A percentile compares a stretch with the other conserved stretches of the same genome.
Conservation (phyloP, 2,797 vertebrate genomes). For the Microctenopoma lineatum region DNA sequence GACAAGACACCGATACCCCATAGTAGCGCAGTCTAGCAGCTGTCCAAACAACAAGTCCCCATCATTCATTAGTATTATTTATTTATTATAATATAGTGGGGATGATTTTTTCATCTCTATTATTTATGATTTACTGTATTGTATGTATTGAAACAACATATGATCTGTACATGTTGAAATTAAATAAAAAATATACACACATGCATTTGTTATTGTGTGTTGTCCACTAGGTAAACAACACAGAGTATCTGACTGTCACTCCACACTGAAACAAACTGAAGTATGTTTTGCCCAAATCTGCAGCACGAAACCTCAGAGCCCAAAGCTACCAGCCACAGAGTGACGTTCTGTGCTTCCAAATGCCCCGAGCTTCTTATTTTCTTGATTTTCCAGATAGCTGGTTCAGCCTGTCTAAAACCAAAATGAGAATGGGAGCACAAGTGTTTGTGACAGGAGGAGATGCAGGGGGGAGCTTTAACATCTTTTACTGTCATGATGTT, state of each 20-base stretch:
- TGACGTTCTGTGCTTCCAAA: constrained; percentile 32
- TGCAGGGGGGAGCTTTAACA: constrained; percentile 4
- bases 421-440: constrained; percentile 11
- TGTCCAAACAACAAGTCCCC: too few species aligned
- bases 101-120: not conserved
- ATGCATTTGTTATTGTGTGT: not conserved
- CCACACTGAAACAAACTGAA: constrained; percentile 13
- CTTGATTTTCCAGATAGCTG: constrained; percentile 68
- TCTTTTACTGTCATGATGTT: constrained; percentile 49
- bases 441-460: constrained; percentile 43
- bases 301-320: constrained; percentile 34
- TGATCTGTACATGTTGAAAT: not conserved
- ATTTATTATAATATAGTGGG: not conserved
- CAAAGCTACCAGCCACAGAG: constrained; percentile 40
- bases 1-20: too few species aligned
- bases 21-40: too few species aligned
- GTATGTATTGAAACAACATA: not conserved
- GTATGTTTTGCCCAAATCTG: constrained; percentile 33
- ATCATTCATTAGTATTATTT: too few species aligned
- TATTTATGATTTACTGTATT: not conserved
- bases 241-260: constrained; percentile 6
- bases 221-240: not conserved
- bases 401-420: constrained; percentile 50
- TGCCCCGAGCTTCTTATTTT: constrained; percentile 56
- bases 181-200: not conserved